A percentile compares a stretch with the other conserved stretches of the same genome.
Conservation (phyloP, 2,888 invertebrate genomes). For the Ditula angustiorana region DNA sequence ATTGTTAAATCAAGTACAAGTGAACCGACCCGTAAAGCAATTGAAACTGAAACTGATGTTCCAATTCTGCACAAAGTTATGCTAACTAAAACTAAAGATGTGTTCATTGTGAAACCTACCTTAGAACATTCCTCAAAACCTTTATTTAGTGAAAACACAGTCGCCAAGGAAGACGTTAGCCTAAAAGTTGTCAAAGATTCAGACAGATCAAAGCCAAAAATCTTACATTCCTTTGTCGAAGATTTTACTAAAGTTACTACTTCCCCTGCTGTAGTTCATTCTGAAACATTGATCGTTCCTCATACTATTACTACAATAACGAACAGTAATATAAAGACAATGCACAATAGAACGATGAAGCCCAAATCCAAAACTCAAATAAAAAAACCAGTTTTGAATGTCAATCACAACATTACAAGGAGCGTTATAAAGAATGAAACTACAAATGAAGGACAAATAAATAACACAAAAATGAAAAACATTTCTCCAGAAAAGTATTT, state of each 20-base stretch:
- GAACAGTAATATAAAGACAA: slow-evolving; percentile 72
- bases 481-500: slow-evolving; percentile 56
- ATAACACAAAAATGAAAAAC: slow-evolving; percentile 65
- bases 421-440: slow-evolving; percentile 50
- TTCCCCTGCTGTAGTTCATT: slow-evolving; percentile 36
- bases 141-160: slow-evolving; percentile 12
- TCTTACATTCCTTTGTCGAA: neutral
- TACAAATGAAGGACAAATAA: slow-evolving; percentile 50
- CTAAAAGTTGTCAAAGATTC: neutral
- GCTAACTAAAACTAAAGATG: slow-evolving; percentile 7
- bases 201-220: neutral
- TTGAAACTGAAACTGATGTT: slow-evolving; percentile 11
- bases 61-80: neutral
- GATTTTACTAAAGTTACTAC: slow-evolving; percentile 9
- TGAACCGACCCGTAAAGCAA: slow-evolving; percentile 5
- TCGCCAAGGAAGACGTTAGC: neutral
- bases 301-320: slow-evolving; percentile 75
- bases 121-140: neutral
- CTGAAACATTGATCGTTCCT: slow-evolving; percentile 51
- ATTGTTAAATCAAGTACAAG: slow-evolving; percentile 42
- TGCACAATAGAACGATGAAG: slow-evolving; percentile 76
- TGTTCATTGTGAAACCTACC: neutral
- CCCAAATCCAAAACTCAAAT: slow-evolving; percentile 73
- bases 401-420: slow-evolving; percentile 51
- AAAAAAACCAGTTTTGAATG: slow-evolving; percentile 61